phyloP scores from a whole-genome alignment of 1,140 invertebrate species.

The Bursaphelenchus mucronatus region DNA sequence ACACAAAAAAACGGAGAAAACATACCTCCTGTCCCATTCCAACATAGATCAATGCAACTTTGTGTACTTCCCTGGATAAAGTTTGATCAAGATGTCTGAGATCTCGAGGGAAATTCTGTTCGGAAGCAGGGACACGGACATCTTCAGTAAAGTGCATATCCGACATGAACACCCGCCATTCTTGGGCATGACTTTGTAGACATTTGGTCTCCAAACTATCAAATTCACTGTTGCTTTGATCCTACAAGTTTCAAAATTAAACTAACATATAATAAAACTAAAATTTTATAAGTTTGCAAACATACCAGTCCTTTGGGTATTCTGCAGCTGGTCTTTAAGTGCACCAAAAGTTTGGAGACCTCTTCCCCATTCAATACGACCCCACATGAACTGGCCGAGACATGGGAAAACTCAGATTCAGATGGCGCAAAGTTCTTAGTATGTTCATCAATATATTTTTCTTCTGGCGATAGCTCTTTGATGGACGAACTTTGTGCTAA shows the following conservation, averaged over 20 bases:
- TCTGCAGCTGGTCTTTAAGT: no score
- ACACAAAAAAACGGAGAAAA: constrained; percentile 62
- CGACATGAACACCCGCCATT: constrained; percentile 39
- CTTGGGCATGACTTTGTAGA: not conserved
- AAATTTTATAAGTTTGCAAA: no score
- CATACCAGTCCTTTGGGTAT: no score
- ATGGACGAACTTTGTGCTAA: not conserved
- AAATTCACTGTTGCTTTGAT: not conserved
- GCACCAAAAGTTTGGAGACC: no score
- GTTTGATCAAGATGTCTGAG: constrained; percentile 53
- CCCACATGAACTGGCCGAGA: no score
- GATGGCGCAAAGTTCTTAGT: no score
- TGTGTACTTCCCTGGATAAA: constrained; percentile 84
- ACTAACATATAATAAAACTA: not conserved
- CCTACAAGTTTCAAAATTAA: not conserved
- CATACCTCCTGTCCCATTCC: constrained; percentile 88
- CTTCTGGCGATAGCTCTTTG: no score
- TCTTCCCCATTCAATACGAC: no score
- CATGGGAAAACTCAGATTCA: no score
- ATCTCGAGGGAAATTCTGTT: constrained; percentile 47
- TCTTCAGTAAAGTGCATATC: constrained; percentile 36
- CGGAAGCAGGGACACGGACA: constrained; percentile 11
- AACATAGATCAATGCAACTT: constrained; percentile 97
- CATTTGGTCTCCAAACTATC: not conserved
- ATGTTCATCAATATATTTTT: no score